Percentiles rank a stretch among this genome's conserved stretches.
These are phyloP conservation scores for Cantharis lateralis DNA, from an alignment of 2,888 invertebrate species.

Conservation along the genomic window DNA sequence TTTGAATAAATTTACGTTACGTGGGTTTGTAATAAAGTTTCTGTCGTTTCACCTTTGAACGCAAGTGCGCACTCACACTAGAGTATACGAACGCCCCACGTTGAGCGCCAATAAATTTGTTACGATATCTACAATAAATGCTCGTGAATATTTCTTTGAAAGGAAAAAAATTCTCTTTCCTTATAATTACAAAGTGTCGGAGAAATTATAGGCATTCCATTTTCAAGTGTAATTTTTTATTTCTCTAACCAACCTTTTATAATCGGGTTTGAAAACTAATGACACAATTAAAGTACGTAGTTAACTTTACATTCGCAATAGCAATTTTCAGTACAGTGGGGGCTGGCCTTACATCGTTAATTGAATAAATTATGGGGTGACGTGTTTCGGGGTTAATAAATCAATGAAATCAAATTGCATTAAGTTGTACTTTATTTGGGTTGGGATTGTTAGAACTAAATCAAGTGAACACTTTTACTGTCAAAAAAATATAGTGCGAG, in stretches of 20 bases:
- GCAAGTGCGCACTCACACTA: too few species aligned
- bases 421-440: slow-evolving; percentile 31
- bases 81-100: too few species aligned
- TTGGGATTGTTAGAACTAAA: slow-evolving; percentile 29
- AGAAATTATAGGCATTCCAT: not conserved
- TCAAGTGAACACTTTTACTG: slow-evolving; percentile 17
- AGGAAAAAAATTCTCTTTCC: too few species aligned
- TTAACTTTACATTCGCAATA: slow-evolving; percentile 12
- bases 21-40: not conserved
- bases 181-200: not conserved
- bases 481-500: not conserved
- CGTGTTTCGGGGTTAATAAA: slow-evolving; percentile 25
- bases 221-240: not conserved
- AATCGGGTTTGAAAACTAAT: not conserved
- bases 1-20: not conserved
- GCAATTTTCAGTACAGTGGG: slow-evolving; percentile 6
- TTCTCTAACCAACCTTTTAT: not conserved
- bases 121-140: too few species aligned
- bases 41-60: too few species aligned
- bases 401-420: slow-evolving; percentile 30
- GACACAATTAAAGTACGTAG: slow-evolving; percentile 5
- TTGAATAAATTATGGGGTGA: slow-evolving; percentile 24
- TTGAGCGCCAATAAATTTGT: too few species aligned
- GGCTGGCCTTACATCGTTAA: slow-evolving; percentile 10
- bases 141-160: too few species aligned